These are phyloP conservation scores for Amphipyra berbera DNA, from an alignment of 2,888 invertebrate species.

Conservation along the genomic window DNA sequence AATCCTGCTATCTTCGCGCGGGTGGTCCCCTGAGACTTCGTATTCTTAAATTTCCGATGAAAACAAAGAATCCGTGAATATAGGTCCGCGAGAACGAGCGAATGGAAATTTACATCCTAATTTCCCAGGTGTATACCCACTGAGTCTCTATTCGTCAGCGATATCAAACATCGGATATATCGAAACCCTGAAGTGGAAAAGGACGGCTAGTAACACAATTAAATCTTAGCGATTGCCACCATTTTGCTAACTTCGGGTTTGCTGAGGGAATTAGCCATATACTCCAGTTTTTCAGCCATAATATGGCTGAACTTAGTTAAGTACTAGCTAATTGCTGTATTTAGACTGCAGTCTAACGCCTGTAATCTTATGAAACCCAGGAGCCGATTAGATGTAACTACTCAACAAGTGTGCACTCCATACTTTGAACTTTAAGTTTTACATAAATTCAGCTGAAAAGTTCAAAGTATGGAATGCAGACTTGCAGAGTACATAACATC, in stretches of 20 bases:
- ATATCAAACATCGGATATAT: constrained; percentile 78
- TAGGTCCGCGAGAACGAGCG: constrained; percentile 79
- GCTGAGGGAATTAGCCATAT: no score
- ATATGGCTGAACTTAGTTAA: no score
- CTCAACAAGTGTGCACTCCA: no score
- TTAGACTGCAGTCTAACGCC: no score
- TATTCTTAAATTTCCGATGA: constrained; percentile 86
- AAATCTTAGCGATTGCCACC: constrained; percentile 11
- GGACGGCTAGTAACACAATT: constrained; percentile 38
- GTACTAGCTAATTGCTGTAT: no score
- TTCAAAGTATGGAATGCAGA: no score
- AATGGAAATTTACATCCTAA: constrained; percentile 89
- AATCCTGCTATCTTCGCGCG: constrained; percentile 63
- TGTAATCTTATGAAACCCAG: no score
- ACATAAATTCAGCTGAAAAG: no score
- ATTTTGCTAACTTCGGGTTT: constrained; percentile 16
- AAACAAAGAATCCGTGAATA: constrained; percentile 87
- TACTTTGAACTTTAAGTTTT: no score
- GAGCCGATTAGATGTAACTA: no score
- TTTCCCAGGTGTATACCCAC: constrained; percentile 85
- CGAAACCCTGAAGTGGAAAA: constrained; percentile 26
- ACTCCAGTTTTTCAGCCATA: no score
- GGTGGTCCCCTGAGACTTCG: constrained; percentile 72
- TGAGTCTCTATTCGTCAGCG: constrained; percentile 79
- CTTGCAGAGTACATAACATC: no score